Percentiles rank a stretch among this genome's conserved stretches.
These are phyloP conservation scores for Tichodroma muraria DNA, from an alignment of 2,113 vertebrate genomes.

Conservation along the genomic window DNA sequence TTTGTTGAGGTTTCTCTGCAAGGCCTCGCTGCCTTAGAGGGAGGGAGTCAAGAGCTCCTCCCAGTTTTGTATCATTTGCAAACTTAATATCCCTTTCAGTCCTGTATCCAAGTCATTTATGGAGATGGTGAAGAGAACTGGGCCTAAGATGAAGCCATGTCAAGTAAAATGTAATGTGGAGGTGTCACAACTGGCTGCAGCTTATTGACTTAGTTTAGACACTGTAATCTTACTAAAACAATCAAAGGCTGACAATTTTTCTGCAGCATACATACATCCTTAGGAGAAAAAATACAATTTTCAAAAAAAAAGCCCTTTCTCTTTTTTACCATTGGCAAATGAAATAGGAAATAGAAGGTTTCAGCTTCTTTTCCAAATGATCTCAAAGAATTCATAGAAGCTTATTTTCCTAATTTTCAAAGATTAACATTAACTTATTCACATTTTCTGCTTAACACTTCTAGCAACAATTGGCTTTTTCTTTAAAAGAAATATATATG, in stretches of 20 bases:
- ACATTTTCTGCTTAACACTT: neutral
- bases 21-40: fast-evolving
- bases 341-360: neutral
- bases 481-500: neutral
- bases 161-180: neutral
- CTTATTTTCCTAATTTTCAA: neutral
- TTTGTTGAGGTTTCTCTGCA: neutral
- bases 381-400: neutral
- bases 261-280: neutral
- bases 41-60: neutral
- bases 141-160: neutral
- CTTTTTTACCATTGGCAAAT: neutral
- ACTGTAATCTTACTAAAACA: neutral
- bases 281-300: neutral
- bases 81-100: neutral
- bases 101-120: neutral
- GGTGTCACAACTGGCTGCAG: neutral
- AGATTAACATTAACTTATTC: neutral
- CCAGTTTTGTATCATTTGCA: neutral
- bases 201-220: neutral
- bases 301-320: neutral
- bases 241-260: neutral
- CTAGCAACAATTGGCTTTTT: neutral
- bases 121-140: neutral
- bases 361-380: neutral